A percentile compares a stretch with the other conserved stretches of the same genome.
These are phyloP conservation scores for Astyanax mexicanus DNA, from an alignment of 2,797 vertebrate species.

Conservation along the genomic window DNA sequence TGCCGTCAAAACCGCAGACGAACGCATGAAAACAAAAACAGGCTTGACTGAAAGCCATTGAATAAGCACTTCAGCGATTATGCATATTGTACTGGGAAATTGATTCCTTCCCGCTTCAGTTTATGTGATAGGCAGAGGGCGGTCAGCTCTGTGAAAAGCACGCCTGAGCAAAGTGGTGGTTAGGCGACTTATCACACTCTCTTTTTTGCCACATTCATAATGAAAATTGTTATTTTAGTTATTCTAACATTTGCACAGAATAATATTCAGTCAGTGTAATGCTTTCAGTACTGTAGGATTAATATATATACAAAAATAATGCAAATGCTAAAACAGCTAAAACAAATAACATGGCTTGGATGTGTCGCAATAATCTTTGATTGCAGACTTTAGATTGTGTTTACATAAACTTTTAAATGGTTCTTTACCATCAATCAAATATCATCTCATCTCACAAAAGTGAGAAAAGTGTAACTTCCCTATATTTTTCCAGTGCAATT, in stretches of 20 bases:
- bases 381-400: too few species aligned
- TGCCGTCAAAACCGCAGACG: conserved; percentile 69
- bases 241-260: background rate
- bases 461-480: too few species aligned
- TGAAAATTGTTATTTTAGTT: background rate
- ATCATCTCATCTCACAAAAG: too few species aligned
- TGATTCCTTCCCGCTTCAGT: conserved; percentile 66
- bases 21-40: conserved; percentile 74
- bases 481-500: too few species aligned
- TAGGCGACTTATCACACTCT: conserved; percentile 32
- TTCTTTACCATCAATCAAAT: too few species aligned
- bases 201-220: conserved; percentile 1
- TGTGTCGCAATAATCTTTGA: too few species aligned
- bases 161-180: conserved; percentile 32
- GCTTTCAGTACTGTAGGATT: too few species aligned
- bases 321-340: too few species aligned
- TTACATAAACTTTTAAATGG: too few species aligned
- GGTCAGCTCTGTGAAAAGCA: conserved; percentile 46
- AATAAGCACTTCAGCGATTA: conserved; percentile 74
- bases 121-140: conserved; percentile 53
- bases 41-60: conserved; percentile 79
- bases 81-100: conserved; percentile 76
- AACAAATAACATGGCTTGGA: too few species aligned
- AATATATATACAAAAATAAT: too few species aligned
- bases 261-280: too few species aligned